Base-by-base conservation (phyloP, 1,140 invertebrate genomes). In the Zaprionus capensis region DNA sequence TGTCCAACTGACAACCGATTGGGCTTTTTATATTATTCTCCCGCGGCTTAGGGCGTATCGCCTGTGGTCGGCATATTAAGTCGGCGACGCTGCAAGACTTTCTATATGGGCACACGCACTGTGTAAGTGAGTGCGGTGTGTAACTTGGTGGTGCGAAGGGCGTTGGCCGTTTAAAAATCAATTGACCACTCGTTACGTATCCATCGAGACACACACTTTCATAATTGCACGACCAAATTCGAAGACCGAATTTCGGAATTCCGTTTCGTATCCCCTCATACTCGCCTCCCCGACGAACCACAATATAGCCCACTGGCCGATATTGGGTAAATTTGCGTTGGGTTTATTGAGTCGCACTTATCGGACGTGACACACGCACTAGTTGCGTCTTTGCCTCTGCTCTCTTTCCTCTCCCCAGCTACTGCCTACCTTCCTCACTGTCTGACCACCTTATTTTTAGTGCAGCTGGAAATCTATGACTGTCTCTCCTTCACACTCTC, bases 11-110 rank as follows among this genome's bases (percentile, higher is more conserved):
- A 46, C 59, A 17, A 56, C 7, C 31, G 53, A 14, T 22, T 26
- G 59, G 64, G 56, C 85, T 82, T 80, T 88, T 88, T 90, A 88
- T 88, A 88, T 46, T 46, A 88, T 88, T 88, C 84, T 81, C 63
- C 17, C 22, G 36, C n/a, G 38, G n/a, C 68, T 2, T 20, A 5
- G 34, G 4, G 17, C 15, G 6, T 14, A 22, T 1, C 49, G 55
- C 51, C 53, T 71, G 31, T 82, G 76, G 46, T 41, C 26, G 57
- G 82, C 71, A 86, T 86, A 86, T 71, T 59, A 68, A 85, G 79
- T 44, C n/a, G 74, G 6, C 41, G n/a, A 7, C 62, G 68, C 57
- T 51, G 67, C 6, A 71, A 76, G 65, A 88, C 84, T 87, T 88
- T 87, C 84, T 88, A 88, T 72, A 71, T 73, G 31, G 24, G 67